A percentile compares a stretch with the other conserved stretches of the same genome.
phyloP scores from a whole-genome alignment of 2,113 vertebrate genomes.

The Sturnira hondurensis region DNA sequence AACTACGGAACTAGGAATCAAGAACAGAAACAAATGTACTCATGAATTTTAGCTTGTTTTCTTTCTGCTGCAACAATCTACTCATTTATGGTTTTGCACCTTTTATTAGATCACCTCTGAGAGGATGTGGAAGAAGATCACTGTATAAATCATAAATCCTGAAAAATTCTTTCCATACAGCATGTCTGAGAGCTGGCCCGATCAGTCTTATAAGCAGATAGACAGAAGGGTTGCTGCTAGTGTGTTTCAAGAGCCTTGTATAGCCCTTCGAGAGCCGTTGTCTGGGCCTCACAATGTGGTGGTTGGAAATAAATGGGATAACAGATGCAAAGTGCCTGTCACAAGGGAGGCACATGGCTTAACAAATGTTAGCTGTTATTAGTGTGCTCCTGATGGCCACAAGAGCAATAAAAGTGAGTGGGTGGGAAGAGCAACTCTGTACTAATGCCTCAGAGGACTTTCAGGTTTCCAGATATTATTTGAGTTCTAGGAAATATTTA shows the following conservation, averaged over 20 bases:
- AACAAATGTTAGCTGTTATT: neutral
- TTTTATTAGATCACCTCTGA: slow-evolving; percentile 30
- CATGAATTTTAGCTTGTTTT: neutral
- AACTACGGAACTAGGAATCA: neutral
- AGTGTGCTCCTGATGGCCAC: neutral
- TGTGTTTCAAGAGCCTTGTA: neutral
- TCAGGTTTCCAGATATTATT: neutral
- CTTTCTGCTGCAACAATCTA: neutral
- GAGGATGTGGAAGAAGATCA: slow-evolving; percentile 23
- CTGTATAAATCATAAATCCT: neutral
- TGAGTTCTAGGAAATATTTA: neutral
- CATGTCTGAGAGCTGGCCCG: slow-evolving; percentile 26
- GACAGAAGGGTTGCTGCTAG: neutral
- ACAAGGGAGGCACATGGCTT: neutral
- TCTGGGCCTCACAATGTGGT: neutral
- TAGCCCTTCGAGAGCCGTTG: neutral
- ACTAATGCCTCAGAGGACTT: neutral
- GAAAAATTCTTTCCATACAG: slow-evolving; percentile 5
- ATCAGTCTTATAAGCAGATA: slow-evolving; percentile 40
- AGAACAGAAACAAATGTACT: neutral
- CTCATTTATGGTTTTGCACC: neutral
- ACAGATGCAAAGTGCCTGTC: slow-evolving; percentile 18
- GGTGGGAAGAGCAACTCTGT: neutral
- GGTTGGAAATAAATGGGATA: slow-evolving; percentile 35
- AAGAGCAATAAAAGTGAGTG: neutral